A percentile compares a stretch with the other conserved stretches of the same genome.
Evolutionary conservation across 2,797 vertebrate genomes (phyloP).

Genomic region (Lepus townsendii): DNA sequence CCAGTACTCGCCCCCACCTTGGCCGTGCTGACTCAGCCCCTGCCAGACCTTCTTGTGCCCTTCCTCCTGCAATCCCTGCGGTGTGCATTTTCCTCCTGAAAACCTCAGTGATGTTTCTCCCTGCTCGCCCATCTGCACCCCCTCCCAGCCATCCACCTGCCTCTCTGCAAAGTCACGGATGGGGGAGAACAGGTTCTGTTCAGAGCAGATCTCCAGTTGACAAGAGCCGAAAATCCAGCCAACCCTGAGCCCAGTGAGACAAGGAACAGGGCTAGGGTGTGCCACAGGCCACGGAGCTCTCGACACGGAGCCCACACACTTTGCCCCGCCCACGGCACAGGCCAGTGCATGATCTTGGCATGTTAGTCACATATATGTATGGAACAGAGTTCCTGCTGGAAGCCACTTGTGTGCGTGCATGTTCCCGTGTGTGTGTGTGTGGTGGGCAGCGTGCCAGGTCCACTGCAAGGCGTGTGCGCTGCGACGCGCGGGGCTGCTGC

Average conservation of each 20-base stretch:
- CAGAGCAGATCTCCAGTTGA: slow-evolving; percentile 56
- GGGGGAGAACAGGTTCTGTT: not conserved
- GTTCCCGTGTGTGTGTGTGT: slow-evolving; percentile 64
- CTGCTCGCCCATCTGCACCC: not conserved
- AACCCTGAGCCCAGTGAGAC: not conserved
- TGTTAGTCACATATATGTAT: not conserved
- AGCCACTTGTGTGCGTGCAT: slow-evolving; percentile 53
- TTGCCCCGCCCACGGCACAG: not conserved
- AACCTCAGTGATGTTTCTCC: slow-evolving; percentile 50
- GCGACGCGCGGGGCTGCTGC: slow-evolving; percentile 73
- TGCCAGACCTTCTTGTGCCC: not conserved
- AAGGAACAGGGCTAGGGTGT: not conserved
- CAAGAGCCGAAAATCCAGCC: slow-evolving; percentile 46
- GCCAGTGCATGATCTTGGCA: not conserved
- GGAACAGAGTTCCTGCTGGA: slow-evolving; percentile 61
- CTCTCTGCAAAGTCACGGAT: slow-evolving; percentile 46
- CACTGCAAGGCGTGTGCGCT: slow-evolving; percentile 76
- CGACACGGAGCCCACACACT: not conserved
- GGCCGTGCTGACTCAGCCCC: not conserved
- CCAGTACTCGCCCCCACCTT: not conserved
- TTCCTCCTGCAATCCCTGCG: not conserved
- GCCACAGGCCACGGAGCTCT: not conserved
- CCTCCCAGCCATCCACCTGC: slow-evolving; percentile 52
- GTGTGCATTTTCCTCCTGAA: slow-evolving; percentile 41
- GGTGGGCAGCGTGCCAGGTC: slow-evolving; percentile 69